Evolutionary conservation across 1,140 invertebrate genomes (phyloP).

Genomic region (Lasaia peninsularis): DNA sequence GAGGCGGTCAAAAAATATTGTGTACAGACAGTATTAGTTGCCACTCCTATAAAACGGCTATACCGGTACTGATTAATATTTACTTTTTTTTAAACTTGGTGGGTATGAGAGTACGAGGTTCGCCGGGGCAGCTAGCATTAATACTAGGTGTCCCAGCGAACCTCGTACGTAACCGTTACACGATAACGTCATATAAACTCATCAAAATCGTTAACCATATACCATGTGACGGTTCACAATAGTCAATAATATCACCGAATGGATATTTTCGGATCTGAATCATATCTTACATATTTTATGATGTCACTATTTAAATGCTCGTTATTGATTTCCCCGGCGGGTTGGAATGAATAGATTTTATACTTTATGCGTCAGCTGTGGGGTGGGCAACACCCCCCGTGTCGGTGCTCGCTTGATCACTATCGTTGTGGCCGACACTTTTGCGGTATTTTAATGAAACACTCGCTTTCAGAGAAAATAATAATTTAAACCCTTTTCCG

Average conservation of each 20-base stretch:
- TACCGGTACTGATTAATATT: too few relatives aligned
- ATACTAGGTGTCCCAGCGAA: too few relatives aligned
- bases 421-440: slow-evolving; percentile 1
- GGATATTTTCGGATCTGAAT: slow-evolving; percentile 18
- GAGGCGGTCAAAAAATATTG: too few relatives aligned
- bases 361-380: slow-evolving; percentile 3
- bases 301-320: slow-evolving; percentile 29
- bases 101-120: too few relatives aligned
- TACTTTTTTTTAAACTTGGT: too few relatives aligned
- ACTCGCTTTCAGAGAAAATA: background rate
- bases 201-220: background rate
- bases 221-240: background rate
- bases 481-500: background rate
- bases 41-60: too few relatives aligned
- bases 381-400: background rate
- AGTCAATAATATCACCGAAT: slow-evolving; percentile 3
- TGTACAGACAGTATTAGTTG: too few relatives aligned
- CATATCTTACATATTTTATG: slow-evolving; percentile 24
- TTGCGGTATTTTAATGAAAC: background rate
- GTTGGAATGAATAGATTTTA: slow-evolving; percentile 14
- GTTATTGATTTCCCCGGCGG: slow-evolving; percentile 28
- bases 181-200: too few relatives aligned
- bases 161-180: too few relatives aligned
- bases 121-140: too few relatives aligned
- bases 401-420: background rate